Conservation (phyloP, 2,113 vertebrate genomes). For the Rissa tridactyla region DNA sequence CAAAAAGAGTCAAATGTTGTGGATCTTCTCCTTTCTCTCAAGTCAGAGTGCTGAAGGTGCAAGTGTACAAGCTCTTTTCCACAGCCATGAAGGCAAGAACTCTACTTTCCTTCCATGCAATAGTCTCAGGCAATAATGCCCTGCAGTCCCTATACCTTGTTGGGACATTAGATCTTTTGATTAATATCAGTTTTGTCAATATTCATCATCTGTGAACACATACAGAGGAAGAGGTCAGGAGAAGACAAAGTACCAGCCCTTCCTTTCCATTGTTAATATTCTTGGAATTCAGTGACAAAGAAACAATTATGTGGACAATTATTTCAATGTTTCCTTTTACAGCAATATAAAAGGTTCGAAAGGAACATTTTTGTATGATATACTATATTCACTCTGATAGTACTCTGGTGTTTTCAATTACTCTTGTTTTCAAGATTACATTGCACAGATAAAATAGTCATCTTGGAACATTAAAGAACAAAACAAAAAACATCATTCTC, state of each 20-base stretch:
- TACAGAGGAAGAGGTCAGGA: background rate
- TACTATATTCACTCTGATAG: background rate
- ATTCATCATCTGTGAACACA: background rate
- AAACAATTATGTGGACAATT: background rate
- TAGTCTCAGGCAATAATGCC: background rate
- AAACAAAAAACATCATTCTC: background rate
- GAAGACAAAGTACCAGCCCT: background rate
- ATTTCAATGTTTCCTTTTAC: background rate
- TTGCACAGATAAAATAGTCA: background rate
- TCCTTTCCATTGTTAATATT: background rate
- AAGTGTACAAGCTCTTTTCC: background rate
- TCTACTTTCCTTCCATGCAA: background rate
- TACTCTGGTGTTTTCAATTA: background rate
- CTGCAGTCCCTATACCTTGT: background rate
- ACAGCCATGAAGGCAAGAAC: background rate
- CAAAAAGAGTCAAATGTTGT: background rate
- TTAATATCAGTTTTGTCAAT: background rate
- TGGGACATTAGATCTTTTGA: background rate
- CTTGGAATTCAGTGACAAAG: background rate
- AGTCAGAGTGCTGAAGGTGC: background rate
- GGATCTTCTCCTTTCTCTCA: background rate
- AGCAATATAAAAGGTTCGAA: background rate
- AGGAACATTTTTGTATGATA: background rate
- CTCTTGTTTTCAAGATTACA: background rate
- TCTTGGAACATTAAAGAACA: background rate